Base-by-base conservation (phyloP, 2,113 vertebrate genomes). In the Seriola rivoliana region DNA sequence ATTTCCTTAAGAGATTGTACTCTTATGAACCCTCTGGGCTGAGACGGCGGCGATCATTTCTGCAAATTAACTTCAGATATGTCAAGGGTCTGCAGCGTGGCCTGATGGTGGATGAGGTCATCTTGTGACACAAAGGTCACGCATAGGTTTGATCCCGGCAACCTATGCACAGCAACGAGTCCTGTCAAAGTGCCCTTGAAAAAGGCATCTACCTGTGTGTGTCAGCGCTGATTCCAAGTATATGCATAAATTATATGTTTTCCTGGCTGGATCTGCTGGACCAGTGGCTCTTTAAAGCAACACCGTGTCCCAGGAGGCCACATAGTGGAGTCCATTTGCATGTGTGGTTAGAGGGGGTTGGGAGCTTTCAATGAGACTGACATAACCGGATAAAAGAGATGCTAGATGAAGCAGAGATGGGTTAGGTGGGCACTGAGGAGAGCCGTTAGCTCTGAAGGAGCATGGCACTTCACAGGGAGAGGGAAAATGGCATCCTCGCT, bases 1-100 rank as follows among this genome's bases (percentile, higher is more conserved):
- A 87, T 93, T 82, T 87, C 62, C 73, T 88, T 88, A 93, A 65
- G 50, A 88, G 83, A 89, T 84, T 85, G 66, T 69, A 71, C 29
- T 86, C 8, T 42, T 42, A 42, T 11, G 40, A 42, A 42, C 1
- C 59, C 62, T 54, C 16, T 4, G 29, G 40, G 64, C 62, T 76
- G 63, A 85, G 70, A 80, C 58, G n/a, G 44, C 74, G 67, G 65
- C 59, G 77, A 38, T 42, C 64, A 74, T 32, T 14, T 34, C 38
- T 65, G 58, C 75, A 88, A 77, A 92, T 91, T 78, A 85, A 86
- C 71, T 66, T 82, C 32, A 40, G 78, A 73, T 81, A 75, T 71
- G 34, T 82, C 40, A 58, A 55, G 40, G 63, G 57, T 50, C 23
- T 75, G 63, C 25, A 69, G 40, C 46, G 54, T 75, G 84, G 38